Percentiles rank a stretch among this genome's conserved stretches.
These are phyloP conservation scores for Leptinotarsa peninsularis DNA, from an alignment of 2,888 invertebrate genomes.

Conservation along the genomic window DNA sequence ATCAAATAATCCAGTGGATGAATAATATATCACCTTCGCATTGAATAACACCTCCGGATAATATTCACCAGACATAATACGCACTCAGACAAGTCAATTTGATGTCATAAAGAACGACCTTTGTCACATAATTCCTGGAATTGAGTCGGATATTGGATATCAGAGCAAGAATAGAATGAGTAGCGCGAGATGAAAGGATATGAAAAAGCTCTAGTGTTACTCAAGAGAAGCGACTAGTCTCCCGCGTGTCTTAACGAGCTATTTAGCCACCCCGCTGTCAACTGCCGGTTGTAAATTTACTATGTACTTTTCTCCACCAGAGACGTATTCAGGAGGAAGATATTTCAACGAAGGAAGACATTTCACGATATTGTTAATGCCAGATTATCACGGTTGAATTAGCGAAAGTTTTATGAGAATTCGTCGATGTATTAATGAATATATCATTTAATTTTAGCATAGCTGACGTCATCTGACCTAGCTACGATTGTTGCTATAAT, in stretches of 20 bases:
- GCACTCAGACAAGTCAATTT: conserved; percentile 12
- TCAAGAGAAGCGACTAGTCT: conserved; percentile 39
- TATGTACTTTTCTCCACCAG: conserved; percentile 45
- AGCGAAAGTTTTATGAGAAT: too few relatives aligned
- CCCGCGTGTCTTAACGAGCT: conserved; percentile 58
- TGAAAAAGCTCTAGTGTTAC: conserved; percentile 49
- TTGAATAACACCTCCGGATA: not conserved
- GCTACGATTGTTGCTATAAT: too few relatives aligned
- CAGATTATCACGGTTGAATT: not conserved
- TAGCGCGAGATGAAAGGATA: conserved; percentile 41
- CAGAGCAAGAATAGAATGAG: conserved; percentile 17
- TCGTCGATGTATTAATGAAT: too few relatives aligned
- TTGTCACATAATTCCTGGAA: conserved; percentile 2
- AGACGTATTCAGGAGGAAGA: conserved; percentile 17
- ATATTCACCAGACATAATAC: conserved; percentile 15
- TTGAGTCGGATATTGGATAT: conserved; percentile 19
- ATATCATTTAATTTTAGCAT: too few relatives aligned
- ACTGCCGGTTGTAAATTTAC: conserved; percentile 56
- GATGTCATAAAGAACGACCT: conserved; percentile 9
- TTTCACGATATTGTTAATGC: not conserved
- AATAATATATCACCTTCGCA: conserved; percentile 19
- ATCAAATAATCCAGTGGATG: not conserved
- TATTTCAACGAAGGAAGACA: not conserved
- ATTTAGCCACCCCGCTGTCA: conserved; percentile 58
- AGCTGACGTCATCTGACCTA: too few relatives aligned